Evolutionary conservation across 2,113 vertebrate species (phyloP).

Genomic region (Nerophis ophidion): DNA sequence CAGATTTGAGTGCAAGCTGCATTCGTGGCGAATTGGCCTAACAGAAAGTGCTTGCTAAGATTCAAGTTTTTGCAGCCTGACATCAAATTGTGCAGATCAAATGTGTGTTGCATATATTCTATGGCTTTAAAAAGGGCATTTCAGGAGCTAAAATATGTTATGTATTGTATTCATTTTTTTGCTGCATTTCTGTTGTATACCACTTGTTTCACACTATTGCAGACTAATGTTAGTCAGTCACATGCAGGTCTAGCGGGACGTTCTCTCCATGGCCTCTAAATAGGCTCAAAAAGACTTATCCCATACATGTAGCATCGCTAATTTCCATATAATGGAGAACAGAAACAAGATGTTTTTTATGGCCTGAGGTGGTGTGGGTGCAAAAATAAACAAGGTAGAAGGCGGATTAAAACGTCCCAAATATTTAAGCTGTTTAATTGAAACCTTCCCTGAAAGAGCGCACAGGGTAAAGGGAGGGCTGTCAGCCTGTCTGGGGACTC

Average conservation of each 20-base stretch:
- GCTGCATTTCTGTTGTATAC: background rate
- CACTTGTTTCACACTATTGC: background rate
- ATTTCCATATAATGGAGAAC: constrained; percentile 47
- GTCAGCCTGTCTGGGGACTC: constrained; percentile 36
- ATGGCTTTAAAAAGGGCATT: background rate
- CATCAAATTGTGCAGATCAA: background rate
- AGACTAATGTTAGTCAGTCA: background rate
- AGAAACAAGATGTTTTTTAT: constrained; percentile 32
- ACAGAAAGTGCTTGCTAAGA: too few species aligned
- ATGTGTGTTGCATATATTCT: background rate
- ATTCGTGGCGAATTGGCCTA: too few species aligned
- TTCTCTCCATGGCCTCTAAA: constrained; percentile 16
- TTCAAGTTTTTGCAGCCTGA: background rate
- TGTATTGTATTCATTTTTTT: background rate
- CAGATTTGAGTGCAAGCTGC: too few species aligned
- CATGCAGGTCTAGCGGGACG: constrained; percentile 4
- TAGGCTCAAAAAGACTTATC: constrained; percentile 27
- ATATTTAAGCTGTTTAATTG: constrained; percentile 65
- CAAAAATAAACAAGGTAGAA: constrained; percentile 59
- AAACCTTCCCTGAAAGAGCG: constrained; percentile 58
- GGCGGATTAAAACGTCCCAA: constrained; percentile 67
- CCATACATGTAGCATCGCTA: constrained; percentile 22
- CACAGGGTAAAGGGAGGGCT: constrained; percentile 33
- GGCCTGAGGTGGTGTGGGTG: constrained; percentile 51
- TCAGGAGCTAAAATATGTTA: background rate